Conservation (phyloP, 1,140 invertebrate species). For the Drosophila takahashii region DNA sequence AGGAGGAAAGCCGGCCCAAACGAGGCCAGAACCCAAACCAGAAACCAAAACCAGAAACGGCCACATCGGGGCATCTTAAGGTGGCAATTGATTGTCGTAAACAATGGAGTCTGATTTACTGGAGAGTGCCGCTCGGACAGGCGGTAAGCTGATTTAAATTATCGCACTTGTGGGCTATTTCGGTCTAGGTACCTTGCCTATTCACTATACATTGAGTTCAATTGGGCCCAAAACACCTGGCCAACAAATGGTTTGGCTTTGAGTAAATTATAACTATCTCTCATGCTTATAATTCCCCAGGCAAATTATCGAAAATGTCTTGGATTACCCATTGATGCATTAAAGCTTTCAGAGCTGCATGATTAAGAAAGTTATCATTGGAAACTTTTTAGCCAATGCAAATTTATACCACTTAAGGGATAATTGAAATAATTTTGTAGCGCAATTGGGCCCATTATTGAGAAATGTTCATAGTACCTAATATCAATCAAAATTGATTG, state of each 20-base stretch:
- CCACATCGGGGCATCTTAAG: slow-evolving; percentile 42
- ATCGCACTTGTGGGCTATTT: slow-evolving; percentile 19
- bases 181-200: background rate
- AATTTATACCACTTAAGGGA: too few species aligned
- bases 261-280: slow-evolving; percentile 25
- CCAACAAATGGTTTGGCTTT: slow-evolving; percentile 3
- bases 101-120: slow-evolving; percentile 63
- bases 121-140: slow-evolving; percentile 39
- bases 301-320: slow-evolving; percentile 11
- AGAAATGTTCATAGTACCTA: too few species aligned
- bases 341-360: background rate
- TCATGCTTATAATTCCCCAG: slow-evolving; percentile 3
- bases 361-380: background rate
- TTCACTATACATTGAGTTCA: slow-evolving; percentile 10
- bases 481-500: too few species aligned
- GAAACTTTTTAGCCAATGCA: background rate
- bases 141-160: slow-evolving; percentile 44
- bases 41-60: slow-evolving; percentile 3
- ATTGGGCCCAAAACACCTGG: background rate
- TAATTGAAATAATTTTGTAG: too few species aligned
- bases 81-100: slow-evolving; percentile 74
- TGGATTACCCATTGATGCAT: background rate
- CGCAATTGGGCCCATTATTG: too few species aligned
- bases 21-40: slow-evolving; percentile 3
- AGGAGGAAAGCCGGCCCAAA: background rate